Conservation (phyloP, 2,888 invertebrate species). For the Tenodera sinensis region DNA sequence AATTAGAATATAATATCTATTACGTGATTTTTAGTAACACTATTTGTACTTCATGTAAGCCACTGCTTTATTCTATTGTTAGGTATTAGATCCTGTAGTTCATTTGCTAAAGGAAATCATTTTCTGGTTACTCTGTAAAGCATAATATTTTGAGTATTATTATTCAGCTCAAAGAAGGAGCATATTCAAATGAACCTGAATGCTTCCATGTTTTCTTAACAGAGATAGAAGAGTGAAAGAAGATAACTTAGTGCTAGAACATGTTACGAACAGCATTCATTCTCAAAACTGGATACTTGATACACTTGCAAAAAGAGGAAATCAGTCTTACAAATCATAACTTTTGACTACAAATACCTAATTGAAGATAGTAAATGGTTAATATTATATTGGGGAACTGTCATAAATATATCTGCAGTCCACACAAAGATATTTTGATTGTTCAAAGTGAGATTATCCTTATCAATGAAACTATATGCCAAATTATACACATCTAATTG, state of each 20-base stretch:
- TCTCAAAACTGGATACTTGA: neutral
- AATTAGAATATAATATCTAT: neutral
- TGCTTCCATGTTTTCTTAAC: neutral
- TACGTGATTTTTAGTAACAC: neutral
- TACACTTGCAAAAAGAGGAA: neutral
- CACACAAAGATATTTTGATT: neutral
- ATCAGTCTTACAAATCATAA: constrained; percentile 13
- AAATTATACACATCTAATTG: neutral
- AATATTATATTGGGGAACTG: neutral
- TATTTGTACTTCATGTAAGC: neutral
- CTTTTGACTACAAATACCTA: neutral
- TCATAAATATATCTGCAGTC: neutral
- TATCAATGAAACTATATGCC: neutral
- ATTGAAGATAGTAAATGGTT: neutral
- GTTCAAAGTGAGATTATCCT: neutral
- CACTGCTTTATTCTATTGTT: neutral
- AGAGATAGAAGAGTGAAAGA: neutral
- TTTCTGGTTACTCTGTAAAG: neutral
- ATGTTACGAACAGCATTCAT: neutral
- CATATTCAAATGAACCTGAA: neutral
- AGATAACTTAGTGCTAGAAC: neutral
- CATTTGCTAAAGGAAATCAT: neutral
- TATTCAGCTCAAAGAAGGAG: neutral
- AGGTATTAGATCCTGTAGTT: neutral
- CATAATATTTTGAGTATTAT: neutral